Conservation (phyloP, 2,888 invertebrate genomes). For the Phalera bucephala region DNA sequence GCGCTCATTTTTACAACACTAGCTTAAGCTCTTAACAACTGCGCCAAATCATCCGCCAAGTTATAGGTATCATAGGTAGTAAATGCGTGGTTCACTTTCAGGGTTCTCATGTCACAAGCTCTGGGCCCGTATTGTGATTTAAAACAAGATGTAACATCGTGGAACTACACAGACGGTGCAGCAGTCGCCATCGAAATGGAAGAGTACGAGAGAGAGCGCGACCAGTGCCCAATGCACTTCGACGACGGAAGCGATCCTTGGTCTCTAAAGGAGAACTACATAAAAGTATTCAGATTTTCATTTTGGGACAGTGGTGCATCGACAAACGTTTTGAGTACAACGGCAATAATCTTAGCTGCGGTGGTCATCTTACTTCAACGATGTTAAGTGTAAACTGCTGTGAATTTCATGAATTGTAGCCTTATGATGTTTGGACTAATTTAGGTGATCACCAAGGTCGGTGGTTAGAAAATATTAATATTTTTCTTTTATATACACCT, state of each 20-base stretch:
- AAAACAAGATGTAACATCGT: slow-evolving; percentile 94
- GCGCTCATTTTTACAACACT: no score
- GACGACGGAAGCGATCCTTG: slow-evolving; percentile 97
- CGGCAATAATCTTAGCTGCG: slow-evolving; percentile 36
- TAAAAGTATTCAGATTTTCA: slow-evolving; percentile 85
- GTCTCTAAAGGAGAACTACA: slow-evolving; percentile 86
- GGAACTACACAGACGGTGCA: slow-evolving; percentile 95
- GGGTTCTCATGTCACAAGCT: slow-evolving; percentile 88
- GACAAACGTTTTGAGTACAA: slow-evolving; percentile 31
- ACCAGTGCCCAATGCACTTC: slow-evolving; percentile 98
- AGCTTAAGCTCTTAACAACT: no score
- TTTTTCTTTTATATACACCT: no score
- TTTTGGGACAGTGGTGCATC: slow-evolving; percentile 61
- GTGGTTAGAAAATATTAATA: no score
- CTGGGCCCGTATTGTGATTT: slow-evolving; percentile 96
- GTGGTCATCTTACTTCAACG: slow-evolving; percentile 38
- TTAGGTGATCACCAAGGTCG: no score
- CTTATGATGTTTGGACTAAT: slow-evolving; percentile 17
- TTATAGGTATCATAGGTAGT: no score
- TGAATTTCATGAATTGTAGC: no score
- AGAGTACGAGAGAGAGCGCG: slow-evolving; percentile 96
- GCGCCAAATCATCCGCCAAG: no score
- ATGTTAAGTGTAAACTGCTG: slow-evolving; percentile 24
- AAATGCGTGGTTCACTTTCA: slow-evolving; percentile 33
- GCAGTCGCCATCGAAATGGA: slow-evolving; percentile 95